These are phyloP conservation scores for Craniophora ligustri DNA, from an alignment of 2,888 invertebrate species.

Conservation along the genomic window DNA sequence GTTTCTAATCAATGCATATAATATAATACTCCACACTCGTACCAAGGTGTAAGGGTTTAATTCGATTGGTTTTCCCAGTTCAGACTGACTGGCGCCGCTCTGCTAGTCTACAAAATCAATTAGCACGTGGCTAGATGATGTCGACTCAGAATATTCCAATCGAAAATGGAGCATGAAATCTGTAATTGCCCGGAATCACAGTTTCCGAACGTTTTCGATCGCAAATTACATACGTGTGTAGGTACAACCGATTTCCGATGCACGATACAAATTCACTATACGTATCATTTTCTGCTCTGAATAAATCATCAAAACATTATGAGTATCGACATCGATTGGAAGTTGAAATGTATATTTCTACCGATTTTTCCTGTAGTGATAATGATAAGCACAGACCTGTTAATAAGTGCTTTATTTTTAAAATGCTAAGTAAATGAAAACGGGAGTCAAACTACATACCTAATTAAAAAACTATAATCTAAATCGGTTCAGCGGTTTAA, in stretches of 20 bases:
- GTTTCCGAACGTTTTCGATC: slow-evolving; percentile 75
- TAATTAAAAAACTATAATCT: too few relatives aligned
- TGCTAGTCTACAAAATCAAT: slow-evolving; percentile 37
- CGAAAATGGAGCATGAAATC: slow-evolving; percentile 65
- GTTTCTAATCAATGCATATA: too few relatives aligned
- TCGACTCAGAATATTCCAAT: slow-evolving; percentile 52
- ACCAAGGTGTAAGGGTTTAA: slow-evolving; percentile 7
- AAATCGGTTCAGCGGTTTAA: too few relatives aligned
- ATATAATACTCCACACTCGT: too few relatives aligned
- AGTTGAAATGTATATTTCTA: not conserved
- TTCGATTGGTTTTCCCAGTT: slow-evolving; percentile 20
- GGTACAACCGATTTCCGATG: slow-evolving; percentile 75
- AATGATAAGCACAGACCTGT: too few relatives aligned
- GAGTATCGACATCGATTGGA: not conserved
- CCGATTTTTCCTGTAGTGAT: not conserved
- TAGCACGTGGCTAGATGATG: slow-evolving; percentile 40
- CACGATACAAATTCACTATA: slow-evolving; percentile 72
- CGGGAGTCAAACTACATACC: too few relatives aligned
- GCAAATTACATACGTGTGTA: slow-evolving; percentile 71
- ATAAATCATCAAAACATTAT: slow-evolving; percentile 27
- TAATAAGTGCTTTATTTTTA: too few relatives aligned
- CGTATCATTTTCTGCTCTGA: slow-evolving; percentile 57
- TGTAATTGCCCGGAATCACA: slow-evolving; percentile 65
- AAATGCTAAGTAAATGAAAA: too few relatives aligned
- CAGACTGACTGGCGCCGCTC: slow-evolving; percentile 12